Conservation (phyloP, 2,797 vertebrate species). For the Acrossocheilus wenchowensis region DNA sequence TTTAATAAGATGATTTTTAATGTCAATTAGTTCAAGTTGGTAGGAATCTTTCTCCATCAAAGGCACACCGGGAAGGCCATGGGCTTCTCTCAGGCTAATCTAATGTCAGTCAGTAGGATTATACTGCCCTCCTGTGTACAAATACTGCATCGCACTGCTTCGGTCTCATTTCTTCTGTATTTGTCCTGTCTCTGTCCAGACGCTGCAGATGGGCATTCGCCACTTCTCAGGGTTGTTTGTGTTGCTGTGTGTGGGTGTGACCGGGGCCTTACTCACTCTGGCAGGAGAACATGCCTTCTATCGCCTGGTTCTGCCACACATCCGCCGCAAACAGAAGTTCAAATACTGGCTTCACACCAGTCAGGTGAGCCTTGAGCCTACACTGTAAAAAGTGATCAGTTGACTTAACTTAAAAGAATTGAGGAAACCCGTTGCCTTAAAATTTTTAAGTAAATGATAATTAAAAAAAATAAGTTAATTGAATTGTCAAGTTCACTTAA, state of each 20-base stretch:
- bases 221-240: slow-evolving; percentile 92
- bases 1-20: slow-evolving; percentile 49
- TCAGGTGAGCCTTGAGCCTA: slow-evolving; percentile 76
- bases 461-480: too few species aligned
- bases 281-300: slow-evolving; percentile 87
- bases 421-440: too few species aligned
- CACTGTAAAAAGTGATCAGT: too few species aligned
- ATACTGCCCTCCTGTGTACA: slow-evolving; percentile 53
- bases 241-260: slow-evolving; percentile 87
- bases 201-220: slow-evolving; percentile 91
- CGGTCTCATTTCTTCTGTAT: neutral
- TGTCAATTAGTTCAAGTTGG: slow-evolving; percentile 59
- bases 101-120: slow-evolving; percentile 33
- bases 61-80: slow-evolving; percentile 24
- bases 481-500: too few species aligned
- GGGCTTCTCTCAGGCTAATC: neutral
- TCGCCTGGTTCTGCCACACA: slow-evolving; percentile 83
- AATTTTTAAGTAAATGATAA: too few species aligned
- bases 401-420: too few species aligned
- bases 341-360: slow-evolving; percentile 94
- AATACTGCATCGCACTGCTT: neutral
- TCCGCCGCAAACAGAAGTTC: slow-evolving; percentile 82
- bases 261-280: slow-evolving; percentile 86
- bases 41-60: slow-evolving; percentile 48
- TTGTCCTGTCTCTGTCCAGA: slow-evolving; percentile 71